A percentile compares a stretch with the other conserved stretches of the same genome.
Evolutionary conservation across 2,113 vertebrate genomes (phyloP).

Genomic region (Delphinus delphis): DNA sequence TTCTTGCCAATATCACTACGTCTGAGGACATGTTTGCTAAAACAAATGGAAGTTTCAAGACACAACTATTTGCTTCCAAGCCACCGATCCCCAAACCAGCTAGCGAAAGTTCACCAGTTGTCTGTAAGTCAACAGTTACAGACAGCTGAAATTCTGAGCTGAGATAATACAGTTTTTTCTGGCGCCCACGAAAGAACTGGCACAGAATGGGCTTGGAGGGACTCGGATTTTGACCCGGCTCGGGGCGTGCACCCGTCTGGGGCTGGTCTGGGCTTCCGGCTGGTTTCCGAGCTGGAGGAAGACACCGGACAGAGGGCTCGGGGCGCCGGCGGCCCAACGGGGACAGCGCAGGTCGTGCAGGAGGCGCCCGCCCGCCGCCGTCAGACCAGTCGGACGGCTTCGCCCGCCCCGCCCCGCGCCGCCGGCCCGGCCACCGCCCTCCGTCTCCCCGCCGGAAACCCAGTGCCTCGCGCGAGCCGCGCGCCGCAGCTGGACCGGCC

Average conservation of each 20-base stretch:
- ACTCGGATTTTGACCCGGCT: not conserved
- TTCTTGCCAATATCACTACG: not conserved
- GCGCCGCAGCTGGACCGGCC: not conserved
- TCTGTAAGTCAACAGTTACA: not conserved
- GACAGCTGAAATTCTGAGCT: not conserved
- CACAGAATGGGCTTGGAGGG: not conserved
- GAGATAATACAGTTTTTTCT: not conserved
- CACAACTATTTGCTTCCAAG: not conserved
- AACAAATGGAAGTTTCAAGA: not conserved
- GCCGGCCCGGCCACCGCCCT: not conserved
- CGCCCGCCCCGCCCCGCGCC: not conserved
- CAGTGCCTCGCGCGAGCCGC: not conserved
- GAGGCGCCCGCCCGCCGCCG: not conserved
- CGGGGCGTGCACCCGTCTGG: not conserved
- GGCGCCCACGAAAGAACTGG: not conserved
- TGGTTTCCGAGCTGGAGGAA: not conserved
- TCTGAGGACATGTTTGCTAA: not conserved
- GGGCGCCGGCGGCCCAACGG: accelerated
- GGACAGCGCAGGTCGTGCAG: not conserved
- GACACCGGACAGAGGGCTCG: not conserved
- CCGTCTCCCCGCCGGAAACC: slow-evolving; percentile 42
- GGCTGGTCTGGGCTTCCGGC: not conserved
- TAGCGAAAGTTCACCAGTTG: not conserved
- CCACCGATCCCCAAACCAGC: not conserved
- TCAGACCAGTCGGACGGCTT: slow-evolving; percentile 67